phyloP scores from a whole-genome alignment of 2,797 vertebrate genomes.

The Parambassis ranga region DNA sequence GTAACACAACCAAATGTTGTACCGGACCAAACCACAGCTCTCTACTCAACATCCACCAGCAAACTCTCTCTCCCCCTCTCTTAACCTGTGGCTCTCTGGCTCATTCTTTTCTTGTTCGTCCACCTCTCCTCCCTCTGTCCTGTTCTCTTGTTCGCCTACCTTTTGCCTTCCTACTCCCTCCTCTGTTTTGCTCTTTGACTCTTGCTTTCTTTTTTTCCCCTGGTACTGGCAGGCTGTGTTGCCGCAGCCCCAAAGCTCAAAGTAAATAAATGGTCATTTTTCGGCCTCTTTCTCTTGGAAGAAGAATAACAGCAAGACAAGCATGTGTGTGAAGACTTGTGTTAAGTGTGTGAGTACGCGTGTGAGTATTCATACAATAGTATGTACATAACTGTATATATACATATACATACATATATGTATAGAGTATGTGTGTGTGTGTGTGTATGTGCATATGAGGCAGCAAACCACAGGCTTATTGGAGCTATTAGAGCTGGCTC shows the following conservation, averaged over 20 bases:
- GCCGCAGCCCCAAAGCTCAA: conserved; percentile 69
- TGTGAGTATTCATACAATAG: no score
- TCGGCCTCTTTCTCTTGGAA: conserved; percentile 75
- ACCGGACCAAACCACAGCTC: conserved; percentile 59
- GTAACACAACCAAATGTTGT: conserved; percentile 62
- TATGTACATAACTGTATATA: conserved; percentile 9
- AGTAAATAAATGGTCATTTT: conserved; percentile 81
- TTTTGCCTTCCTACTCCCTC: conserved; percentile 45
- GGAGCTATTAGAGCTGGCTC: conserved; percentile 82
- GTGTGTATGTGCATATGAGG: conserved; percentile 63
- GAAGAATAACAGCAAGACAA: conserved; percentile 74
- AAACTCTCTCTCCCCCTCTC: conserved; percentile 35
- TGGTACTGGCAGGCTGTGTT: conserved; percentile 54
- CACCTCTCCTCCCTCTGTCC: conserved; percentile 36
- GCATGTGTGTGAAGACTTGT: conserved; percentile 63
- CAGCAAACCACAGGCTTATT: conserved; percentile 84
- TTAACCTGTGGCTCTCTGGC: conserved; percentile 30
- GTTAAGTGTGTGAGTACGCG: conserved; percentile 49
- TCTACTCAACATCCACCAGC: conserved; percentile 60
- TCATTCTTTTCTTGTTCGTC: conserved; percentile 35
- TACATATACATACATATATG: conserved; percentile 42
- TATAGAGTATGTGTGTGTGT: conserved; percentile 32
- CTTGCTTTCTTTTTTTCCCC: conserved; percentile 20
- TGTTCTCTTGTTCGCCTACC: conserved; percentile 39
- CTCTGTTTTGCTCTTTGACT: conserved; percentile 37